phyloP scores from a whole-genome alignment of 2,888 invertebrate genomes.

The Mythimna lalbum region DNA sequence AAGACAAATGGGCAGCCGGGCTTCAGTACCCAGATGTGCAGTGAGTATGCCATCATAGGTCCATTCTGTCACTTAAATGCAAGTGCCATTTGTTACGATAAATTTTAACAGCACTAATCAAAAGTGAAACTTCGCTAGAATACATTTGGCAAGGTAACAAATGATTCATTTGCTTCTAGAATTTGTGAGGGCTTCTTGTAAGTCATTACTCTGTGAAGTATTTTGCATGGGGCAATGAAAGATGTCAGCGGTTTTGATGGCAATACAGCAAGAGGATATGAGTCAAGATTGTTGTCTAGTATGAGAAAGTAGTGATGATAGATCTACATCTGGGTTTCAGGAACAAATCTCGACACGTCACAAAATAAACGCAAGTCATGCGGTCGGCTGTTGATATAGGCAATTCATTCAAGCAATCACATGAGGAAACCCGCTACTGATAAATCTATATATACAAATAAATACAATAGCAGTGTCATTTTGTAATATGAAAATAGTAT shows the following conservation, averaged over 20 bases:
- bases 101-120: slow-evolving; percentile 40
- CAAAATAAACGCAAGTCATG: background rate
- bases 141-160: slow-evolving; percentile 51
- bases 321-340: background rate
- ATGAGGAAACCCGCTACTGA: too few relatives aligned
- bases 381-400: background rate
- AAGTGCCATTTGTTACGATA: background rate
- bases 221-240: slow-evolving; percentile 25
- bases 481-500: too few relatives aligned
- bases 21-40: background rate
- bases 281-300: too few relatives aligned
- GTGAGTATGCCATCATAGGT: background rate
- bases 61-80: background rate
- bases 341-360: background rate
- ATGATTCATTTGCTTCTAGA: slow-evolving; percentile 52
- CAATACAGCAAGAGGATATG: background rate
- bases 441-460: too few relatives aligned
- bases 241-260: background rate
- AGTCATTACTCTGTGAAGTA: slow-evolving; percentile 39
- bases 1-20: background rate
- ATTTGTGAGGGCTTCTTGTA: slow-evolving; percentile 38
- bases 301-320: background rate
- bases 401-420: background rate
- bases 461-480: too few relatives aligned
- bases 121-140: slow-evolving; percentile 56